Evolutionary conservation across 2,888 invertebrate genomes (phyloP).

Genomic region (Alloplasta piceator): DNA sequence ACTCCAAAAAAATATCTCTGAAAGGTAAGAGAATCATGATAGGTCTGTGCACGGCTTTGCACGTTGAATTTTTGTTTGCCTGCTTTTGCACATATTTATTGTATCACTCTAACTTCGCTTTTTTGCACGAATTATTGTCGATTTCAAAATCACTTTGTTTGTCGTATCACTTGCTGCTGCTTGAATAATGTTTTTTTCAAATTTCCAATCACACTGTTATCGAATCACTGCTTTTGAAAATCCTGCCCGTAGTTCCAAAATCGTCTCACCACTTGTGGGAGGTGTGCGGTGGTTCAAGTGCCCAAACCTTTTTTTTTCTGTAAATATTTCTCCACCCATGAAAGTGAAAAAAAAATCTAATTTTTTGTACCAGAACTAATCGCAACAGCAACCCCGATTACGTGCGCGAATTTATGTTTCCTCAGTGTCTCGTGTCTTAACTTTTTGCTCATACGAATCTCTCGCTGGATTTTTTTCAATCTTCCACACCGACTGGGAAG

Average conservation of each 20-base stretch:
- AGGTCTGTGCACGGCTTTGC: slow-evolving; percentile 55
- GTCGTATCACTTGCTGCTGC: no score
- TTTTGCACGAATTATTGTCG: no score
- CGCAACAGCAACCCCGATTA: slow-evolving; percentile 11
- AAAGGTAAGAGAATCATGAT: slow-evolving; percentile 59
- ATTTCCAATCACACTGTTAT: slow-evolving; percentile 21
- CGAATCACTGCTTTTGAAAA: slow-evolving; percentile 29
- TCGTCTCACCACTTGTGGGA: slow-evolving; percentile 69
- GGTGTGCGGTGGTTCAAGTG: slow-evolving; percentile 71
- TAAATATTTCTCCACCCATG: slow-evolving; percentile 24
- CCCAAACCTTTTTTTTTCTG: slow-evolving; percentile 32
- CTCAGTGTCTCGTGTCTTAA: slow-evolving; percentile 26
- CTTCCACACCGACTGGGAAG: slow-evolving; percentile 36
- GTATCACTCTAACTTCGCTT: slow-evolving; percentile 32
- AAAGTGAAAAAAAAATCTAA: slow-evolving; percentile 13
- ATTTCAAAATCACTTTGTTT: no score
- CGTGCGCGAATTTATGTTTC: slow-evolving; percentile 28
- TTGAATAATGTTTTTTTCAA: slow-evolving; percentile 6
- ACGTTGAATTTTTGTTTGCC: slow-evolving; percentile 46
- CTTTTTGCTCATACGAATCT: slow-evolving; percentile 21
- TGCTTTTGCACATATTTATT: slow-evolving; percentile 9
- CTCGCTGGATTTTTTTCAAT: slow-evolving; percentile 8
- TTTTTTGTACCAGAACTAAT: slow-evolving; percentile 20
- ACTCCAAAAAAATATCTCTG: slow-evolving; percentile 9
- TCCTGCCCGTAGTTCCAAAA: slow-evolving; percentile 28